A percentile compares a stretch with the other conserved stretches of the same genome.
Conservation (phyloP, 2,888 invertebrate genomes). For the Amaurobius ferox region DNA sequence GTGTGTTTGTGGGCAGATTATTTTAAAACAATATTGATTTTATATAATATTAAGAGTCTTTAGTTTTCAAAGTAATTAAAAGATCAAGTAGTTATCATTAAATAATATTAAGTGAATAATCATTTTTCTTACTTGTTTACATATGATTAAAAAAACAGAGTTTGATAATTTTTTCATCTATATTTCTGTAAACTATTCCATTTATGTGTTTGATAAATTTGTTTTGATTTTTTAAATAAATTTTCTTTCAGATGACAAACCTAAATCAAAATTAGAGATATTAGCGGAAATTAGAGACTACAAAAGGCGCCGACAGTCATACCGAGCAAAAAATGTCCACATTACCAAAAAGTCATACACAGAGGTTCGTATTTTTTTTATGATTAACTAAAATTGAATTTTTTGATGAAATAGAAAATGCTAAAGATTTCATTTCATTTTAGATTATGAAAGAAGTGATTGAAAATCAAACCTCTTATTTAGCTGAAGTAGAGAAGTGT, state of each 20-base stretch:
- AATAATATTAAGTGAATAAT: no score
- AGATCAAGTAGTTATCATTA: no score
- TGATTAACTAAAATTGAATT: no score
- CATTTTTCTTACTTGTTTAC: no score
- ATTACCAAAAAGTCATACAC: slow-evolving; percentile 78
- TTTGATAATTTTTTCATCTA: no score
- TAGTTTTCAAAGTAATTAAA: no score
- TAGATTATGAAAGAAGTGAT: slow-evolving; percentile 73
- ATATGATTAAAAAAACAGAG: no score
- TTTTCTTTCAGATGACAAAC: slow-evolving; percentile 46
- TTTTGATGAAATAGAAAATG: no score
- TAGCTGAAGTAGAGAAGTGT: slow-evolving; percentile 27
- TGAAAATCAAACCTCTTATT: slow-evolving; percentile 67
- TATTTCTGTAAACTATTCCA: no score
- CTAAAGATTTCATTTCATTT: slow-evolving; percentile 3
- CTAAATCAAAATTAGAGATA: slow-evolving; percentile 75
- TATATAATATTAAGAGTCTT: no score
- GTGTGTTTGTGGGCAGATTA: no score
- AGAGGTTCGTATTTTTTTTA: slow-evolving; percentile 75
- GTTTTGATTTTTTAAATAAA: background rate
- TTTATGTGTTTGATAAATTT: background rate
- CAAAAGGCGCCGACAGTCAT: slow-evolving; percentile 77
- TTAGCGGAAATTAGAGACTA: slow-evolving; percentile 77
- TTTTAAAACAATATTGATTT: no score
- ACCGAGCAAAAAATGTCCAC: slow-evolving; percentile 78